These are phyloP conservation scores for Sphyrna mokarran DNA, from an alignment of 2,113 vertebrate genomes.

Conservation along the genomic window DNA sequence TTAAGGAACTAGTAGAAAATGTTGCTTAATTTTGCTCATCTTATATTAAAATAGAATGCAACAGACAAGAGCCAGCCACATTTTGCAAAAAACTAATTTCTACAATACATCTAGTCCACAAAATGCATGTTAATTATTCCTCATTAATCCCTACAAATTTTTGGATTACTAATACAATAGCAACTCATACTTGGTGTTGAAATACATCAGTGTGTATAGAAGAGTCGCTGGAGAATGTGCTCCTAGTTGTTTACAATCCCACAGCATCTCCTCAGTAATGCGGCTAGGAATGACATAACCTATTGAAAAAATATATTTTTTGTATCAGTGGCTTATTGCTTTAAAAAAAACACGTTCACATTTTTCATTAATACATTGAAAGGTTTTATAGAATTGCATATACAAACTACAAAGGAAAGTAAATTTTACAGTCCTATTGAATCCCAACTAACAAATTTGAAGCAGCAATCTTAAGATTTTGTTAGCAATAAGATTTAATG, in stretches of 20 bases:
- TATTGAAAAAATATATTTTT: conserved; percentile 6
- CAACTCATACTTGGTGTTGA: conserved; percentile 46
- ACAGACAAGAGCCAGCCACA: background rate
- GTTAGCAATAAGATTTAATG: background rate
- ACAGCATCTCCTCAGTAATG: conserved; percentile 46
- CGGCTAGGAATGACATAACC: conserved; percentile 43
- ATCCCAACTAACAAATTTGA: background rate
- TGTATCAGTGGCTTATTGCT: background rate
- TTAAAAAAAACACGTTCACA: background rate
- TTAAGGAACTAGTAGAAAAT: background rate
- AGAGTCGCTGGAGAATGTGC: conserved; percentile 46
- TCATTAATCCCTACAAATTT: background rate
- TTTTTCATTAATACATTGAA: background rate
- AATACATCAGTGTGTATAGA: conserved; percentile 46
- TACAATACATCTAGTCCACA: background rate
- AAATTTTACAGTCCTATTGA: background rate
- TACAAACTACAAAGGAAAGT: background rate
- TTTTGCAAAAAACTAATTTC: background rate
- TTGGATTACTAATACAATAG: background rate
- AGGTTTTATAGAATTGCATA: background rate
- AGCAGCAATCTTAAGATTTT: background rate
- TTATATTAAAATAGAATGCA: background rate
- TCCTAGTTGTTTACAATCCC: conserved; percentile 46
- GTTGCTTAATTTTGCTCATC: background rate
- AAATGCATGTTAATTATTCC: background rate